These are phyloP conservation scores for Dione vanillae DNA, from an alignment of 2,888 invertebrate genomes.

Conservation along the genomic window DNA sequence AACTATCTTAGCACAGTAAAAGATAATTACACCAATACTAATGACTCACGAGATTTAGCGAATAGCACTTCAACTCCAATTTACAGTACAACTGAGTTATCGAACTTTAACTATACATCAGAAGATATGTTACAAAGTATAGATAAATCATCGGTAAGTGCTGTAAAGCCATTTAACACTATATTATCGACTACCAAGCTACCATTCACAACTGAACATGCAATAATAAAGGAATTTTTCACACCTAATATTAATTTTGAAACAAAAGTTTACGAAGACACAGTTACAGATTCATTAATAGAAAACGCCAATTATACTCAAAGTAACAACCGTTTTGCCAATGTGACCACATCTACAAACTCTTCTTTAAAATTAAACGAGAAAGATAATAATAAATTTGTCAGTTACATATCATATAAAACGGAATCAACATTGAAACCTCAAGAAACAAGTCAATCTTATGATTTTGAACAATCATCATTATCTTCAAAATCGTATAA, in stretches of 20 bases:
- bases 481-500: background rate
- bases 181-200: background rate
- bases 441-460: background rate
- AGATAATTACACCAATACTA: background rate
- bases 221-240: background rate
- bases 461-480: background rate
- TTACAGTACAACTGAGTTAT: too few relatives aligned
- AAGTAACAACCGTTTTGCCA: background rate
- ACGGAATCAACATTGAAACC: background rate
- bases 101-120: background rate
- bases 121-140: background rate
- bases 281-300: background rate
- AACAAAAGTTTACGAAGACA: background rate
- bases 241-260: background rate
- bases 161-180: too few relatives aligned
- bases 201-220: background rate
- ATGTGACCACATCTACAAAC: background rate
- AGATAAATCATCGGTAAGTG: background rate
- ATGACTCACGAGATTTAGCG: background rate
- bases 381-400: background rate
- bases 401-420: background rate
- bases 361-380: constrained; percentile 1
- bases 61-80: background rate
- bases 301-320: background rate
- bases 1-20: background rate